These are phyloP conservation scores for Nothoprocta perdicaria DNA, from an alignment of 2,113 vertebrate genomes.

Conservation along the genomic window DNA sequence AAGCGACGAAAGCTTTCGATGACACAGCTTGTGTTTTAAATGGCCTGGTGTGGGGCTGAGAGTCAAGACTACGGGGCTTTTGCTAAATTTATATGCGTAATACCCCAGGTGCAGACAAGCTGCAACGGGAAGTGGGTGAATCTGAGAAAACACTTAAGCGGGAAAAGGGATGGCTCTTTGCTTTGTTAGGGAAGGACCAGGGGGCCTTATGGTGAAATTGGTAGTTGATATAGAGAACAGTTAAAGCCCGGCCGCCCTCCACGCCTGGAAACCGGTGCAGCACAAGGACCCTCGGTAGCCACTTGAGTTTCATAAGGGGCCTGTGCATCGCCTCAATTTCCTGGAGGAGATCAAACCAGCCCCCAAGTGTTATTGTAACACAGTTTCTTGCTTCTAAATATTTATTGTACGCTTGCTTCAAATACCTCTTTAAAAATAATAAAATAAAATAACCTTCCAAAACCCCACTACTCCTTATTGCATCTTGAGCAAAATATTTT, in stretches of 20 bases:
- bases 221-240: fast-evolving
- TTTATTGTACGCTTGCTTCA: not conserved
- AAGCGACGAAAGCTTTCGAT: not conserved
- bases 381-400: not conserved
- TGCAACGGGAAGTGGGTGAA: not conserved
- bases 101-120: not conserved
- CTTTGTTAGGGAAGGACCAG: not conserved
- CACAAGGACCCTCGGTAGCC: not conserved
- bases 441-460: not conserved
- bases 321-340: not conserved
- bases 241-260: not conserved
- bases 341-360: not conserved
- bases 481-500: not conserved
- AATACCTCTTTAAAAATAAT: not conserved
- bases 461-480: not conserved
- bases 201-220: not conserved
- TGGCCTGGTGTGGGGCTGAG: not conserved
- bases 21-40: not conserved
- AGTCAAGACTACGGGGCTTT: not conserved
- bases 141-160: not conserved
- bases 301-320: fast-evolving
- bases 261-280: not conserved
- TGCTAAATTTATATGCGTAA: not conserved
- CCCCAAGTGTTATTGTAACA: not conserved
- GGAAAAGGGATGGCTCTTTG: not conserved